Base-by-base conservation (phyloP, 2,888 invertebrate genomes). In the Papilio protenor region DNA sequence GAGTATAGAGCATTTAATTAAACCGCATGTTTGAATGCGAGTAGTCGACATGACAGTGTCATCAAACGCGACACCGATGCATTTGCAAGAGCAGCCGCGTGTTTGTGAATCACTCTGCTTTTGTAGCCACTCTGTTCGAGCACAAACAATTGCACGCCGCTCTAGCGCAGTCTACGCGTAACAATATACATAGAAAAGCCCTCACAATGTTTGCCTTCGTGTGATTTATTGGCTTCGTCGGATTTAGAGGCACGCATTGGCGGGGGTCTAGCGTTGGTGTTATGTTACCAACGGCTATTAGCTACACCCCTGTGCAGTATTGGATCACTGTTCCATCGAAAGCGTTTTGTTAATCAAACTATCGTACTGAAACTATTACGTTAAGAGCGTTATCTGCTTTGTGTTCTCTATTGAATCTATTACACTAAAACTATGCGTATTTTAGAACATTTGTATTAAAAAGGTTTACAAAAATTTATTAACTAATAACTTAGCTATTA, bases 221-320 rank as follows among this genome's bases (percentile, higher is more conserved):
- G 95, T 94, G 94, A 94, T 95, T 94, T 95, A 95, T 95, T 92
- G 94, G 94, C 93, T 94, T 92, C 94, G 91, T 85, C 86, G 94
- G 95, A 94, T 95, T 94, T 95, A 91, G 89, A 90, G 89, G 87
- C 93, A 92, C 92, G 92, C 91, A 91, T 87, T 86, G 85, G 79
- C 82, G 81, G 84, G 84, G 84, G 82, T 78, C 79, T 76, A 77
- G 80, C 77, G 81, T 81, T 85, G 91, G 93, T 94, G 91, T 94
- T 88, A 86, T 86, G 89, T 94, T 94, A 92, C 93, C 86, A 82
- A 83, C 82, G 84, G 84, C 88, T 90, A 88, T 90, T 89, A 88
- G 85, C 83, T 84, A 85, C 88, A 87, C 86, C 89, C 86, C 82
- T 81, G 82, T 77, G 79, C 82, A 81, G 83, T 85, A 85, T 86